Conservation (phyloP, 2,113 vertebrate genomes). For the Plecturocebus donacophilus region DNA sequence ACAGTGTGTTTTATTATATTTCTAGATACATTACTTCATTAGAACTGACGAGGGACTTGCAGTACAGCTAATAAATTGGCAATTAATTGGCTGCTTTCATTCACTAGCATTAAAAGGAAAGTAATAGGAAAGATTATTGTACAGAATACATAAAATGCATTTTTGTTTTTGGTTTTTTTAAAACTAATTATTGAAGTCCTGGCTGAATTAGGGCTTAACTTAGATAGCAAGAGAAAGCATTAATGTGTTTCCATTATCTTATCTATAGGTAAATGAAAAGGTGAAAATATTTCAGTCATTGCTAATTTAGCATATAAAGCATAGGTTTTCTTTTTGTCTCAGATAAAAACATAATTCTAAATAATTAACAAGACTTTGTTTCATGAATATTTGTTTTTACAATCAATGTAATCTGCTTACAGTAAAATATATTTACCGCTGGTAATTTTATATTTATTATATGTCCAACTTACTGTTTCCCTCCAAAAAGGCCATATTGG, state of each 20-base stretch:
- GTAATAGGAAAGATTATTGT: background rate
- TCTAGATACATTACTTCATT: background rate
- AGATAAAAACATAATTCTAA: conserved; percentile 39
- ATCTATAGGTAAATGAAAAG: conserved; percentile 61
- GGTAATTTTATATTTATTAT: conserved; percentile 22
- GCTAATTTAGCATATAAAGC: conserved; percentile 46
- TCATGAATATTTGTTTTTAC: conserved; percentile 48
- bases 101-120: background rate
- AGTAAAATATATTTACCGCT: conserved; percentile 42
- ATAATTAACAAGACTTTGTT: conserved; percentile 4
- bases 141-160: background rate
- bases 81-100: conserved; percentile 4
- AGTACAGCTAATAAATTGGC: background rate
- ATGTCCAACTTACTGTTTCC: background rate
- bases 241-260: conserved; percentile 68
- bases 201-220: conserved; percentile 21
- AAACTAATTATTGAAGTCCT: conserved; percentile 10
- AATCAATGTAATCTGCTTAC: background rate
- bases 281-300: conserved; percentile 44
- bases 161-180: background rate
- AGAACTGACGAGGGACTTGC: background rate
- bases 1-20: background rate
- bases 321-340: conserved; percentile 40
- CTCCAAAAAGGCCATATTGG: background rate
- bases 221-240: conserved; percentile 80